Base-by-base conservation (phyloP, 2,113 vertebrate genomes). In the Mugil cephalus region DNA sequence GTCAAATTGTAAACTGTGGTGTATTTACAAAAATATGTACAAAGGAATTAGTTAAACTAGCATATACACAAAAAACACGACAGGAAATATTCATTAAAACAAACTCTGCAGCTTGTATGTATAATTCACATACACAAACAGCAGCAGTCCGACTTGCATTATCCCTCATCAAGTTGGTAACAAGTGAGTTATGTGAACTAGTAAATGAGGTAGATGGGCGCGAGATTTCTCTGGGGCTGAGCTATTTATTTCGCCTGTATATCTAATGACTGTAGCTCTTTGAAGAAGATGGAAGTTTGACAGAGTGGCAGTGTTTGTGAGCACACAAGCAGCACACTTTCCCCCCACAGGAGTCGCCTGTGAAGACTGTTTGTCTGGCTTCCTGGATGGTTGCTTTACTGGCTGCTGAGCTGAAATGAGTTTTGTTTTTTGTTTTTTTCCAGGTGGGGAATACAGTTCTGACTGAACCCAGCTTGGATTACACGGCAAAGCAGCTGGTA, bases 211-310 rank as follows among this genome's bases (percentile, higher is more conserved):
- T 74, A 83, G 78, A 79, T 78, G 82, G 81, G 79, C 83, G 66
- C 13, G 0, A 58, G 79, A 74, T 86, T 80, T 88, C 88, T 88
- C 84, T 62, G 65, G 81, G 87, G 87, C 69, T 78, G 82, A 82
- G 80, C 85, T 88, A 85, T 89, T 91, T 88, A 90, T 92, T 87
- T 90, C 59, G 18, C 69, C 77, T 65, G 85, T 89, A 87, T 84
- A 86, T 88, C 82, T 90, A 89, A 92, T 90, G 85, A 89, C 81
- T 56, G 79, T 72, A 77, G 82, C 83, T 70, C 83, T 93, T 93
- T 88, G 83, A 93, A 91, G 90, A 90, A 82, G 86, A 93, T 83
- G 81, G 78, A 86, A 80, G 88, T 92, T 90, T 90, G 85, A 90
- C 64, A n/a, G 82, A 85, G 83, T 85, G 82, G 75, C 84, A 67